These are phyloP conservation scores for Aphaenogaster floridana DNA, from an alignment of 1,140 invertebrate species.

Conservation along the genomic window DNA sequence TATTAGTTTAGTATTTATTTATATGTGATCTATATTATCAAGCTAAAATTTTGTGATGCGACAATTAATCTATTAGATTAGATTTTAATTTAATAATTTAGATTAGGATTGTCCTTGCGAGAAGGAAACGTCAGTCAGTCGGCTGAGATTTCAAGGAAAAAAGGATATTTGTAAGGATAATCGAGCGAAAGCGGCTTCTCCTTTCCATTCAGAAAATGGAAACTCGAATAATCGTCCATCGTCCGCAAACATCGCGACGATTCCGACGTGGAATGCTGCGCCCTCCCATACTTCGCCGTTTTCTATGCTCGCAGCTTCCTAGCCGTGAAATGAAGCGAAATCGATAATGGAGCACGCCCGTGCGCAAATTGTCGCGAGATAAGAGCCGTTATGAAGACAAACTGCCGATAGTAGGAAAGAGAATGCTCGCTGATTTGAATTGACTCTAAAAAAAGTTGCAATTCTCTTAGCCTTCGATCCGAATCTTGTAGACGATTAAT, in stretches of 20 bases:
- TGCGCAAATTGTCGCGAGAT: conserved; percentile 75
- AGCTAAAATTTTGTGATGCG: background rate
- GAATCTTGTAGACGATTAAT: conserved; percentile 7
- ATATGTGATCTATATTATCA: background rate
- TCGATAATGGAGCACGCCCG: conserved; percentile 75
- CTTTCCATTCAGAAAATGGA: conserved; percentile 47
- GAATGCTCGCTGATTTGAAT: conserved; percentile 12
- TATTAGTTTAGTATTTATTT: background rate
- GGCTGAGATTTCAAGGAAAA: background rate
- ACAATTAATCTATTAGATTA: background rate
- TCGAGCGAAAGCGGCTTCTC: background rate
- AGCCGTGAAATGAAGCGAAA: conserved; percentile 76
- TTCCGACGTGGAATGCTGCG: conserved; percentile 62
- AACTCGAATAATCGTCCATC: conserved; percentile 73
- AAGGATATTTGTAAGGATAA: background rate
- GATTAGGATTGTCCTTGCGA: background rate
- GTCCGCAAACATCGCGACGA: conserved; percentile 60
- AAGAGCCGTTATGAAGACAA: conserved; percentile 75
- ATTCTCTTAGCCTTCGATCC: background rate
- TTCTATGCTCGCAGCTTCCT: conserved; percentile 20
- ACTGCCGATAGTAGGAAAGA: conserved; percentile 63
- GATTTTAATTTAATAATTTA: background rate
- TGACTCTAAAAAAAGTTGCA: conserved; percentile 3
- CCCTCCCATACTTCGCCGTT: conserved; percentile 38
- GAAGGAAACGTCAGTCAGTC: background rate